A percentile compares a stretch with the other conserved stretches of the same genome.
Evolutionary conservation across 2,113 vertebrate genomes (phyloP).

Genomic region (Phylloscopus whistleri): DNA sequence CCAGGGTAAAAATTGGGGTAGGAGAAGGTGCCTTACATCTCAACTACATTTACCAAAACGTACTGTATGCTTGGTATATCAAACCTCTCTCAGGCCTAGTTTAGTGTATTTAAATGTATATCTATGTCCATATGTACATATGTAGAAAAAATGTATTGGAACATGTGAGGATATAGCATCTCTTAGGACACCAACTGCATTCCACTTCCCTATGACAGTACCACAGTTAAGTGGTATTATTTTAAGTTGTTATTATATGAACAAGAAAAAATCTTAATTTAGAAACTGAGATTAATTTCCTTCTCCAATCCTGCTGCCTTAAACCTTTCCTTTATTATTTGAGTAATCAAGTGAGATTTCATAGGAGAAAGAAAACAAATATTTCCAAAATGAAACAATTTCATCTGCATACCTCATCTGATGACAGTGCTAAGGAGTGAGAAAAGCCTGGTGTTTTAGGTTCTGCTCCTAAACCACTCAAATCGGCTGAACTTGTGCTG

Average conservation of each 20-base stretch:
- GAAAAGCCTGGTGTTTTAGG: slow-evolving; percentile 80
- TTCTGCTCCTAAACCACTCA: slow-evolving; percentile 84
- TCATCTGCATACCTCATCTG: slow-evolving; percentile 85
- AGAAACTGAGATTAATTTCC: background rate
- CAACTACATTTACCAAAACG: background rate
- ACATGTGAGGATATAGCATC: background rate
- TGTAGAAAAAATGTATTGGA: background rate
- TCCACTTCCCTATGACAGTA: fast-evolving
- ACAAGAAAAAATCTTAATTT: background rate
- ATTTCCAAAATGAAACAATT: background rate
- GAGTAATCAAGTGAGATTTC: background rate
- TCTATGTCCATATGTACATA: background rate
- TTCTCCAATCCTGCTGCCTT: background rate
- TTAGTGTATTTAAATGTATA: background rate
- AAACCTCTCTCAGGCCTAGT: background rate
- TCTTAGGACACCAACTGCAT: background rate
- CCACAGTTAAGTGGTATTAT: background rate
- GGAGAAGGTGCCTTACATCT: background rate
- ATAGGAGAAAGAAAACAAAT: background rate
- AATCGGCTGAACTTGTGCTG: slow-evolving; percentile 90
- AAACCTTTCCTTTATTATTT: background rate
- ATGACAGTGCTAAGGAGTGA: slow-evolving; percentile 80
- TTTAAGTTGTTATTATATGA: background rate
- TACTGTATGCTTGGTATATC: background rate
- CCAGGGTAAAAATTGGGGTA: background rate